A percentile compares a stretch with the other conserved stretches of the same genome.
These are phyloP conservation scores for Apoderus coryli DNA, from an alignment of 2,888 invertebrate genomes.

Conservation along the genomic window DNA sequence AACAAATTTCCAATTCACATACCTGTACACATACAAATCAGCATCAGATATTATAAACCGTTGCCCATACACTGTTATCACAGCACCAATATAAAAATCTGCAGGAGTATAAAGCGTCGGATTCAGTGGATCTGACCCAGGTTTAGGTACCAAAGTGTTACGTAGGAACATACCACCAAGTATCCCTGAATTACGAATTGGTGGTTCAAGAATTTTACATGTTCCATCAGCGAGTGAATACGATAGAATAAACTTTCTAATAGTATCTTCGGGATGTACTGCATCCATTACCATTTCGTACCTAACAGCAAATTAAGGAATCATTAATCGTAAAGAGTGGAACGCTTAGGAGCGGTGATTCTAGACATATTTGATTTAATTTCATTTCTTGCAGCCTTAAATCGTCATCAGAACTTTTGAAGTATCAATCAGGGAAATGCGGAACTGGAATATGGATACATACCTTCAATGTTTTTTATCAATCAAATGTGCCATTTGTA, in stretches of 20 bases:
- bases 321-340: no score
- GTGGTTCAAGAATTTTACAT: constrained; percentile 58
- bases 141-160: constrained; percentile 49
- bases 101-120: constrained; percentile 64
- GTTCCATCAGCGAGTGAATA: constrained; percentile 65
- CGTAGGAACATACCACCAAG: constrained; percentile 62
- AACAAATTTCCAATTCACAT: no score
- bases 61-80: constrained; percentile 57
- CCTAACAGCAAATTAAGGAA: constrained; percentile 31
- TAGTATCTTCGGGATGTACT: constrained; percentile 62
- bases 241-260: constrained; percentile 58
- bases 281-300: constrained; percentile 66
- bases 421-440: no score
- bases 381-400: no score
- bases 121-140: constrained; percentile 50
- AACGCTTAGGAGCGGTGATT: no score
- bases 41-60: constrained; percentile 56
- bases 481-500: no score
- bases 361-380: no score
- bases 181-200: constrained; percentile 60
- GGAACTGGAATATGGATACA: no score
- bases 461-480: no score
- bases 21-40: constrained; percentile 46
- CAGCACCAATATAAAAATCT: constrained; percentile 65
- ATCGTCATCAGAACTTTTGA: no score